Conservation (phyloP, 2,113 vertebrate species). For the Oophaga pumilio region DNA sequence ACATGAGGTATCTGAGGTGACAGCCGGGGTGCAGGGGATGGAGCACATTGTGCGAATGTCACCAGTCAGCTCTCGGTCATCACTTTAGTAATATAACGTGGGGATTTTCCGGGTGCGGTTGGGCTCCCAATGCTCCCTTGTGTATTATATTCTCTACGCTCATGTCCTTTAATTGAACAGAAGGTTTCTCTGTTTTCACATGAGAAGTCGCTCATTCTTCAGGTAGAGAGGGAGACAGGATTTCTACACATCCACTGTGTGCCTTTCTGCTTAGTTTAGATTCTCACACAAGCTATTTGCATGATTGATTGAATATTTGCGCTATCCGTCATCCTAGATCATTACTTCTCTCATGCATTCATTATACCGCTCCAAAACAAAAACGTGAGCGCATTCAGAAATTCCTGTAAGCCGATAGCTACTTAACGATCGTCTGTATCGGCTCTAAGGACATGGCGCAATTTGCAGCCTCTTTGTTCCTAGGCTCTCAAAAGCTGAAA, state of each 20-base stretch:
- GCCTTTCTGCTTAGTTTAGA: neutral
- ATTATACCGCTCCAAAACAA: slow-evolving; percentile 22
- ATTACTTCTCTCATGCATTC: slow-evolving; percentile 35
- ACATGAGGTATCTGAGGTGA: too few species aligned
- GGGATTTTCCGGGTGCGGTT: neutral
- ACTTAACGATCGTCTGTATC: slow-evolving; percentile 51
- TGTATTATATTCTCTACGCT: neutral
- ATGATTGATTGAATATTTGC: slow-evolving; percentile 37
- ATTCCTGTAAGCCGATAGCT: slow-evolving; percentile 47
- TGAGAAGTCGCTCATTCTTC: neutral
- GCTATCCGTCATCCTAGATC: slow-evolving; percentile 37
- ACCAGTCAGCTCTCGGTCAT: neutral
- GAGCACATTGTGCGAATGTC: neutral
- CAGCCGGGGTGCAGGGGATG: too few species aligned
- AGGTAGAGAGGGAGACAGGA: neutral
- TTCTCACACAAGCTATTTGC: slow-evolving; percentile 29
- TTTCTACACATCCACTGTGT: neutral
- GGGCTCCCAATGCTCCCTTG: neutral
- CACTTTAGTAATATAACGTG: neutral
- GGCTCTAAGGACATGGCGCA: slow-evolving; percentile 22
- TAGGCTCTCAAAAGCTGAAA: neutral
- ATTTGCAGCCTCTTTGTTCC: slow-evolving; percentile 44
- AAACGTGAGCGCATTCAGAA: slow-evolving; percentile 20
- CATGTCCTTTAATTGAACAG: neutral
- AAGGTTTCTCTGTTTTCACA: neutral